Conservation (phyloP, 2,888 invertebrate genomes). For the Galerucella nymphaeae region DNA sequence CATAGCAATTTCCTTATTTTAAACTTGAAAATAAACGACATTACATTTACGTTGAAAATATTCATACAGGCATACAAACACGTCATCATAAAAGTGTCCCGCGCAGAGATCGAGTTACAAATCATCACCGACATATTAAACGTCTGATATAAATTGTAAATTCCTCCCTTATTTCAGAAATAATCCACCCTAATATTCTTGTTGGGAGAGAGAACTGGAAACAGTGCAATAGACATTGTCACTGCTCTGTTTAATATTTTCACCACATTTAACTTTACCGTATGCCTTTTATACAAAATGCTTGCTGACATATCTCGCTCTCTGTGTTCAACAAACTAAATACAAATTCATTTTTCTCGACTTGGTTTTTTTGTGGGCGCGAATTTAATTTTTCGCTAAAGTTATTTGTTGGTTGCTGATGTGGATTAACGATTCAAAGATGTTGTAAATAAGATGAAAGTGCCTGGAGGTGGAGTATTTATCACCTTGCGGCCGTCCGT, state of each 20-base stretch:
- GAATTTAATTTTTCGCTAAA: constrained; percentile 5
- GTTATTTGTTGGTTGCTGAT: neutral
- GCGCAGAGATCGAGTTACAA: constrained; percentile 43
- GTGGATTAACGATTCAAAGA: constrained; percentile 33
- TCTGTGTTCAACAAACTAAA: constrained; percentile 58
- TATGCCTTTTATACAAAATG: constrained; percentile 56
- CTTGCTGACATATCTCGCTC: constrained; percentile 55
- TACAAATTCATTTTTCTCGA: constrained; percentile 44
- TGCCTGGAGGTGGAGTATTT: constrained; percentile 42
- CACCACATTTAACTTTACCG: constrained; percentile 62
- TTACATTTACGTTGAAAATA: constrained; percentile 35
- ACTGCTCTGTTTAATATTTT: constrained; percentile 61
- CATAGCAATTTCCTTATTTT: constrained; percentile 21
- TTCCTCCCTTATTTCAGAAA: constrained; percentile 49
- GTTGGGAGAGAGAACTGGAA: constrained; percentile 44
- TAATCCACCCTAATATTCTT: constrained; percentile 50
- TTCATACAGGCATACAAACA: constrained; percentile 38
- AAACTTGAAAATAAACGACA: constrained; percentile 26
- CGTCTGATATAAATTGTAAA: constrained; percentile 45
- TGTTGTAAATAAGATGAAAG: constrained; percentile 43
- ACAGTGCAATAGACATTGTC: constrained; percentile 60
- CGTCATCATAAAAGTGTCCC: constrained; percentile 41
- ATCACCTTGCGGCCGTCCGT: constrained; percentile 44
- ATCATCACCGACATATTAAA: constrained; percentile 44
- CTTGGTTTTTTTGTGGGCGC: constrained; percentile 20